Conservation (phyloP, 2,797 vertebrate genomes). For the Morelia viridis region DNA sequence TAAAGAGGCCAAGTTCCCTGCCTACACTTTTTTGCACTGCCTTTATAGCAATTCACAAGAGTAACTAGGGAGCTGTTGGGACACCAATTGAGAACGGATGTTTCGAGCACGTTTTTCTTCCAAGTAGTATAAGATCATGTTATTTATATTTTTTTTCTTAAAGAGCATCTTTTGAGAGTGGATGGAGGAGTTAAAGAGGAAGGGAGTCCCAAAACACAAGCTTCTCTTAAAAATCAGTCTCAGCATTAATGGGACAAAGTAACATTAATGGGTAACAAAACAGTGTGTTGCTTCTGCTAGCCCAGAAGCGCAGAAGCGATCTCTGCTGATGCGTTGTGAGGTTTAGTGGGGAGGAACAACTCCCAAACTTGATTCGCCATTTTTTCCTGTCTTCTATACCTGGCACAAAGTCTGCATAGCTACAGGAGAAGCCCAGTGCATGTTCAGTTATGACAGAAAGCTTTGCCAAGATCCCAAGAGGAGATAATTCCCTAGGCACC, state of each 20-base stretch:
- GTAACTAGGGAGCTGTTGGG: neutral
- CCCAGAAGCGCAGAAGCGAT: too few relatives aligned
- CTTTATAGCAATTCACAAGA: neutral
- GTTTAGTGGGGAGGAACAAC: neutral
- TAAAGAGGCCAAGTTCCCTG: neutral
- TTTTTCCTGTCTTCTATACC: too few relatives aligned
- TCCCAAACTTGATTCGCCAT: neutral
- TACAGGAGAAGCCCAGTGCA: neutral
- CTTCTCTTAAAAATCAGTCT: neutral
- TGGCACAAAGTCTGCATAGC: neutral
- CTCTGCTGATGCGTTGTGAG: neutral
- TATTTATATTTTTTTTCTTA: neutral
- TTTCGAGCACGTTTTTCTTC: neutral
- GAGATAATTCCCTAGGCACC: slow-evolving; percentile 54
- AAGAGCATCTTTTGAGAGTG: neutral
- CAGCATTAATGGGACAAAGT: too few relatives aligned
- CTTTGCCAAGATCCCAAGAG: slow-evolving; percentile 51
- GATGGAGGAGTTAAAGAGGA: neutral
- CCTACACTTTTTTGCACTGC: neutral
- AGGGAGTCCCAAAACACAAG: neutral
- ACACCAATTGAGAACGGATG: neutral
- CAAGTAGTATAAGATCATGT: neutral
- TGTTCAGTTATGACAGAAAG: slow-evolving; percentile 32
- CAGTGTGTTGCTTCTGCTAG: neutral
- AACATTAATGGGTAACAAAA: too few relatives aligned